Evolutionary conservation across 1,140 invertebrate genomes (phyloP).

Genomic region (Uloborus diversus): DNA sequence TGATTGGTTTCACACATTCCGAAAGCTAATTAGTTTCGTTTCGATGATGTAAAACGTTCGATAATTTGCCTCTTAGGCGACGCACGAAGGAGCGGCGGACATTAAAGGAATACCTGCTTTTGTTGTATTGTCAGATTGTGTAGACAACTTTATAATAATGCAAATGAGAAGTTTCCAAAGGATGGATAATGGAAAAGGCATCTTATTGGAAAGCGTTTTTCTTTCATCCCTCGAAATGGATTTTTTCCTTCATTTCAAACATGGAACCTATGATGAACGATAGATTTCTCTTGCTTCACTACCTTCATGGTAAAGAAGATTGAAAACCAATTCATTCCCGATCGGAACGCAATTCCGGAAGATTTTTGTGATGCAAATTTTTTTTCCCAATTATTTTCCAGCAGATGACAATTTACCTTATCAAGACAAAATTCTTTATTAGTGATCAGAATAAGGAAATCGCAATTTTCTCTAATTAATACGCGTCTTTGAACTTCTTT

Average conservation of each 20-base stretch:
- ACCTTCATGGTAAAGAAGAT: background rate
- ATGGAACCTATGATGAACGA: background rate
- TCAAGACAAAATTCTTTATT: no score
- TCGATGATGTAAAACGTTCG: conserved; percentile 44
- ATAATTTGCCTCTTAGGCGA: conserved; percentile 50
- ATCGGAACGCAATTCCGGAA: background rate
- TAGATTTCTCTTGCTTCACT: background rate
- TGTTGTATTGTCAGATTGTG: conserved; percentile 47
- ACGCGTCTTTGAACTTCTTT: no score
- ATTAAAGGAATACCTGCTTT: conserved; percentile 44
- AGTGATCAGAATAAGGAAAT: no score
- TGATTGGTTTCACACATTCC: conserved; percentile 55
- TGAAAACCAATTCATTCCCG: background rate
- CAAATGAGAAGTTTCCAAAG: conserved; percentile 45
- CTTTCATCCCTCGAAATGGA: background rate
- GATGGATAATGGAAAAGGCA: conserved; percentile 17
- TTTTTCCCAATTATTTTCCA: no score
- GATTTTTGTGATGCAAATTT: no score
- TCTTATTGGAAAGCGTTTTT: background rate
- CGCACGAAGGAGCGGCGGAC: conserved; percentile 32
- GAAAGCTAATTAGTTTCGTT: conserved; percentile 46
- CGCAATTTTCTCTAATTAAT: no score
- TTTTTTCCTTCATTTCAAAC: no score
- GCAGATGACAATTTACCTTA: no score
- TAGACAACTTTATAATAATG: conserved; percentile 53